Base-by-base conservation (phyloP, 2,797 vertebrate genomes). In the Megalops cyprinoides region DNA sequence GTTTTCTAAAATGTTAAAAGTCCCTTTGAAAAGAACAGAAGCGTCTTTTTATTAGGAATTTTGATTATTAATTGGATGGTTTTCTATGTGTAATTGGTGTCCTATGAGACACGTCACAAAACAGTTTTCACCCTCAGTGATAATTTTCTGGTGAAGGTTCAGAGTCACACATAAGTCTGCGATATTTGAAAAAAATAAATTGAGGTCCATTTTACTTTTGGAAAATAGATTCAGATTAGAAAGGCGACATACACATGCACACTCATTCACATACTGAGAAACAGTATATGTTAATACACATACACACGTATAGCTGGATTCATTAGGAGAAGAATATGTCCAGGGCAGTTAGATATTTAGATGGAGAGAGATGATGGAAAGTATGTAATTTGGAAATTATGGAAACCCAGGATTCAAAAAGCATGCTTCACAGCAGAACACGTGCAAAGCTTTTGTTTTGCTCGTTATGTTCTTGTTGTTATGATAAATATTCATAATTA, bases 371-470 rank as follows among this genome's bases (percentile, higher is more conserved):
- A n/a, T n/a, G n/a, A n/a, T n/a, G n/a, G n/a, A n/a, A n/a, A n/a
- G n/a, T n/a, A n/a, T n/a, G n/a, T n/a, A n/a, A n/a, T n/a, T n/a
- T n/a, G n/a, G n/a, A n/a, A n/a, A n/a, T n/a, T n/a, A n/a, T n/a
- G n/a, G n/a, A n/a, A n/a, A n/a, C n/a, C n/a, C n/a, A n/a, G n/a
- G n/a, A n/a, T n/a, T n/a, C n/a, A n/a, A n/a, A n/a, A n/a, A n/a
- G n/a, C n/a, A n/a, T n/a, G n/a, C n/a, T n/a, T n/a, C n/a, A 49
- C 46, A 48, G 28, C 28, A 44, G 53, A 31, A 37, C 55, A 65
- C 62, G 60, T 77, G 23, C 39, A 77, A 44, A 46, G 53, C 75
- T 37, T 77, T 77, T 62, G 56, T 78, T 62, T 62, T 58, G n/a
- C n/a, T n/a, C n/a, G 44, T 34, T 78, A 25, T 10, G 46, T 77